Base-by-base conservation (phyloP, 2,888 invertebrate genomes). In the Netelia virgata region DNA sequence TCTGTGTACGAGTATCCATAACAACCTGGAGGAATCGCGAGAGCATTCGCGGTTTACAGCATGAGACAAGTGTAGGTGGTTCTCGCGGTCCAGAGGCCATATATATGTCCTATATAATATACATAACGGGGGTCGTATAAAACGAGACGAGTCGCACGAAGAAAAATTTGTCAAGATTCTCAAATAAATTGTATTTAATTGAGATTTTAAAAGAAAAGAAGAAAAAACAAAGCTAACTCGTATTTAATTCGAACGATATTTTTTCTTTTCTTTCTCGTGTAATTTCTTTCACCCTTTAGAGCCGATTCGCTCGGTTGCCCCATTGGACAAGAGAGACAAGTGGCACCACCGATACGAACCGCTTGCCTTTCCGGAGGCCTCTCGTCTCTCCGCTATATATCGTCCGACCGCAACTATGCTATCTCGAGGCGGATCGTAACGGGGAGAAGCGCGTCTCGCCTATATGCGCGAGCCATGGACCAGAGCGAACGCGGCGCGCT, bases 31-130 rank as follows among this genome's bases (percentile, higher is more conserved):
- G 16, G 11, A 28, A 69, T 20, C 55, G 20, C 9, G 53, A 59
- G 5, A 11, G 11, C 23, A 5, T 50, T 50, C 18, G 47, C 23
- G 57, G 57, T 73, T 50, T 59, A 57, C 66, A 43, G 66, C 57
- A 11, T 87, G 87, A 88, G 88, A 88, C 89, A 89, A 89, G 88
- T 89, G 88, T 88, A 88, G 88, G 88, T 88, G 89, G 87, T 83
- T 69, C 23, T 64, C 83, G 80, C 84, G 84, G 87, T 47, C 47
- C 47, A 47, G 47, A 47, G 47, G 11, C 43, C 11, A 43, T 43
- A 43, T 43, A 43, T 43, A 43, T 43, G 11, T n/a, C 11, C 47
- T 11, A 47, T 47, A 47, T 47, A 47, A 47, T 47, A 3, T 47
- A 47, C 3, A 14, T 10, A 47, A 47, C 6, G 10, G 10, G 47